Evolutionary conservation across 2,888 invertebrate species (phyloP), one percentile per base, ranked within the genome.

Genomic region (Argyra leucocephala): DNA sequence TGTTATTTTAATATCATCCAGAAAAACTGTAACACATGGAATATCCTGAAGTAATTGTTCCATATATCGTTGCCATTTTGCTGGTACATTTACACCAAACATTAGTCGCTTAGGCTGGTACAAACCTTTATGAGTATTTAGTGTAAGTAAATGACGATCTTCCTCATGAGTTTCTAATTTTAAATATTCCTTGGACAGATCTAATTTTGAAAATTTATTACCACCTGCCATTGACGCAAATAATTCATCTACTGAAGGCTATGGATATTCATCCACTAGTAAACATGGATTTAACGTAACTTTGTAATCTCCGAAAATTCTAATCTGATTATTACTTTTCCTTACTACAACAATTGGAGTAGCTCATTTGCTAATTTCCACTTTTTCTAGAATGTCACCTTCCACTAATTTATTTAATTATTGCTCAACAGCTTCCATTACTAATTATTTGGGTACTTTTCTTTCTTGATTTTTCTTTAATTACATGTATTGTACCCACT

Each of bases 101-200:
- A 73, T 69, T 62, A 76, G 64, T n/a, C 76, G 66, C 10, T 70
- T 75, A 63, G 71, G 72, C 63, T 71, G 66, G 67, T 70, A 76
- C 18, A 76, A 64, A 4, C 76, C 76, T 65, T 74, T 74, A 64
- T 73, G 75, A 2, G 76, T 77, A 67, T 66, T 76, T 62, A 78
- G 68, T 1, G 75, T 76, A 22, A 76, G 64, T 21, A 73, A 69
- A 22, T 75, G 68, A 65, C 71, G 68, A 67, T 73, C 71, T 23
- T 74, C 72, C 4, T 71, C 72, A 37, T 72, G 71, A 26, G 76
- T 69, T 70, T 74, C 73, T 24, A 76, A 60, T 66, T 78, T 75
- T 67, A 76, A 69, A 64, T 77, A 78, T 5, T 78, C 76, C 62
- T 72, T 70, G 2, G 66, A 65, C 21, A 76, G 69, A 69, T 76